Base-by-base conservation (phyloP, 2,888 invertebrate species). In the Callimorpha dominula region DNA sequence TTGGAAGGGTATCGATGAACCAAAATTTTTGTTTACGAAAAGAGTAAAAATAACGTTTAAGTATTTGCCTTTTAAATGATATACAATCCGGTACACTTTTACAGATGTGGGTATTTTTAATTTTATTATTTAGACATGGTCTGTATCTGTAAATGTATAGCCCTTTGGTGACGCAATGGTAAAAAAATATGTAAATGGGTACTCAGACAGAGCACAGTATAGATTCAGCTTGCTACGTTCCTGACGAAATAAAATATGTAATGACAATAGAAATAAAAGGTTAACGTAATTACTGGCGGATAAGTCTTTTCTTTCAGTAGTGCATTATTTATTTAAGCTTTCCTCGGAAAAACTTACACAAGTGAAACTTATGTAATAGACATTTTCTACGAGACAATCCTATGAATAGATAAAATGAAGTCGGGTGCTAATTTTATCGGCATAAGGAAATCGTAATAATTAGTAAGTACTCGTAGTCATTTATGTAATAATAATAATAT, bases 1-100 rank as follows among this genome's bases (percentile, higher is more conserved):
- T 80, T 77, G 46, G 50, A 73, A 74, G 76, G 72, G 71, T 74
- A 70, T 75, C 67, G 67, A 60, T 49, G 68, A 63, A 62, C 12
- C 49, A 74, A 67, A 79, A 70, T 77, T 69, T 63, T 68, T 67
- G 65, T 72, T 77, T 70, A 49, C 15, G 52, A 50, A 46, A n/a
- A 4, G 2, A 20, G 46, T 40, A 17, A 5, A 9, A 17, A 9
- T 60, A 14, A 60, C 20, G 12, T 60, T 60, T 14, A 14, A 14
- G 43, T 46, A 8, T 6, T 46, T 46, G 9, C 43, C 43, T 46
- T 46, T 8, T 46, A 9, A 3, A 31, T 31, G 31, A 31, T 31
- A 31, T 2, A 31, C 31, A 31, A 31, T 31, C 31, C 1, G 31
- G 31, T 1, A 31, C 31, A 31, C 2, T 31, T 31, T 31, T 31